Base-by-base conservation (phyloP, 2,888 invertebrate genomes). In the Gortyna flavago region DNA sequence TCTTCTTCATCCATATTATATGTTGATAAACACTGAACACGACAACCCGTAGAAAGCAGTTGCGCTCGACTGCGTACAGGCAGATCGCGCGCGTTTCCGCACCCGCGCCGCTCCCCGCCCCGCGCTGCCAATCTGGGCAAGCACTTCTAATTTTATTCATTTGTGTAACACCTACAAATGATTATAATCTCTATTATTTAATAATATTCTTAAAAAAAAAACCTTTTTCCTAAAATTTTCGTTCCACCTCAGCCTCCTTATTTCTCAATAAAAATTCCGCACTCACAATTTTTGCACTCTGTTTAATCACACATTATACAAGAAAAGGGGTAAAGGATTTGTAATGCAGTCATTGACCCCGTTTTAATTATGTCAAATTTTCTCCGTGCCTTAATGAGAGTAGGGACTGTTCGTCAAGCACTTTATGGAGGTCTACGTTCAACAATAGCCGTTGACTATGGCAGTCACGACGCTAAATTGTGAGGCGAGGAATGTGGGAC, bases 321-420 rank as follows among this genome's bases (percentile, higher is more conserved):
- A 76, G 84, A 51, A 77, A 72, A 83, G 65, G 75, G 72, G 81
- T 54, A 67, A 78, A 70, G 81, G 81, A 75, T 84, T 85, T 81
- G 78, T 84, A 84, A 81, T 77, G 85, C 78, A 73, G 72, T 61
- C 84, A 71, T 81, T 78, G 85, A 75, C 78, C 85, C 75, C 65
- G 85, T 81, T 81, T 81, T 84, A 84, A 84, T 85, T 85, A 84
- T 78, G 78, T 84, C 78, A 75, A 81, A 78, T 72, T 72, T 81
- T 75, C 84, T 73, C 81, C 67, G 80, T 85, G 82, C 80, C 75
- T 61, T 84, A 82, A 84, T 86, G 87, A 80, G 85, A 84, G 70
- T 64, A 68, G 82, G 74, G 80, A 77, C 77, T 84, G 76, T 84
- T 80, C 79, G 77, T 84, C 79, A 75, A 77, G 84, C 75, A 84